These are phyloP conservation scores for Drosophila parvula DNA, from an alignment of 1,140 invertebrate species.

Conservation along the genomic window DNA sequence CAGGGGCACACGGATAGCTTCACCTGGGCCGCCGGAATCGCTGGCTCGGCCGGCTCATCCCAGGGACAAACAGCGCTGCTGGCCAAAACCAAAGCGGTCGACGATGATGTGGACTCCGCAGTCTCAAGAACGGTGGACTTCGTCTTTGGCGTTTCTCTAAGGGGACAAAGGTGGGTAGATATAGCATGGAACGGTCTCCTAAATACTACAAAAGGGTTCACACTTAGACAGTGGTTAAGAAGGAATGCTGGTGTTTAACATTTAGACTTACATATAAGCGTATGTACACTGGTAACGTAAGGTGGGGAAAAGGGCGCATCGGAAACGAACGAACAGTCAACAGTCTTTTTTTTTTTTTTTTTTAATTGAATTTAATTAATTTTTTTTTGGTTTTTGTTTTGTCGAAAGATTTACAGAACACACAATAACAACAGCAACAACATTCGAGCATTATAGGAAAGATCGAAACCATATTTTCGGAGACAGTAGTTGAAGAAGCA, in stretches of 20 bases:
- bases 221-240: constrained; percentile 46
- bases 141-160: constrained; percentile 69
- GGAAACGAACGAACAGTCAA: constrained; percentile 23
- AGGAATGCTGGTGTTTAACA: constrained; percentile 40
- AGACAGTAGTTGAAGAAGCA: constrained; percentile 43
- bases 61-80: constrained; percentile 89
- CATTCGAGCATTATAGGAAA: constrained; percentile 38
- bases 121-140: constrained; percentile 73
- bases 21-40: constrained; percentile 34
- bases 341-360: constrained; percentile 3
- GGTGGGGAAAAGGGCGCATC: constrained; percentile 14
- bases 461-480: constrained; percentile 37
- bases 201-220: background rate
- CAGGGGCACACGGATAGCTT: constrained; percentile 69
- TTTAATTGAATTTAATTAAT: background rate
- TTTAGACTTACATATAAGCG: constrained; percentile 32
- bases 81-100: constrained; percentile 76
- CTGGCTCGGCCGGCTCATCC: constrained; percentile 84
- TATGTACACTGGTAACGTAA: constrained; percentile 42
- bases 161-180: background rate
- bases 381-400: background rate
- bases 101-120: constrained; percentile 85
- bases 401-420: constrained; percentile 32
- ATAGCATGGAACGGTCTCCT: background rate
- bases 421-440: constrained; percentile 44